Percentiles rank a stretch among this genome's conserved stretches.
These are phyloP conservation scores for Drosophila guanche DNA, from an alignment of 1,140 invertebrate genomes.

Conservation along the genomic window DNA sequence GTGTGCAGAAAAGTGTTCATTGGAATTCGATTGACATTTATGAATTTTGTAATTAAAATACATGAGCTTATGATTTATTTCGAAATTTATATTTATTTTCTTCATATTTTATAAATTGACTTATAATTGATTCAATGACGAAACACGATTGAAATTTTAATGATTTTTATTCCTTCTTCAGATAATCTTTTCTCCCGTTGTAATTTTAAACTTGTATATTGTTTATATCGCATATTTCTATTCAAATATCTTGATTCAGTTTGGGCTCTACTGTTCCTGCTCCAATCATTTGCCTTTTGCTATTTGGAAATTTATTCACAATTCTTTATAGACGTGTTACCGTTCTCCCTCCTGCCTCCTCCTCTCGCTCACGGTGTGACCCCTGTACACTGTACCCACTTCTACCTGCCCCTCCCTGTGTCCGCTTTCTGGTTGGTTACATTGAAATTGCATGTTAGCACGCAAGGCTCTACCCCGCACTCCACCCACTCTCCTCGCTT, in stretches of 20 bases:
- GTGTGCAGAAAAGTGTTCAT: neutral
- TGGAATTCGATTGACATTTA: too few relatives aligned
- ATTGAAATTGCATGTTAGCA: conserved; percentile 78
- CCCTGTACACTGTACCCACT: too few relatives aligned
- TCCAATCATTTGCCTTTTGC: conserved; percentile 43
- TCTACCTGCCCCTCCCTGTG: neutral
- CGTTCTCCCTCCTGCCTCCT: conserved; percentile 24
- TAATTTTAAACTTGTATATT: conserved; percentile 1
- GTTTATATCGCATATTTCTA: neutral
- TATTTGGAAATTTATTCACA: conserved; percentile 75
- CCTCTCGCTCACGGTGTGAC: neutral
- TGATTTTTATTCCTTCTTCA: neutral
- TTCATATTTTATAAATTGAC: too few relatives aligned
- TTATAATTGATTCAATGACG: too few relatives aligned
- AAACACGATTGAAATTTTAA: too few relatives aligned
- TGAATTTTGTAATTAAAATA: too few relatives aligned
- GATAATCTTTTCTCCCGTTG: too few relatives aligned
- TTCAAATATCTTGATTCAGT: neutral
- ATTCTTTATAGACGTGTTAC: conserved; percentile 77
- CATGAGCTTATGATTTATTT: too few relatives aligned
- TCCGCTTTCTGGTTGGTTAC: conserved; percentile 49
- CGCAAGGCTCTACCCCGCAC: conserved; percentile 53
- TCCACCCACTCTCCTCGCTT: conserved; percentile 32
- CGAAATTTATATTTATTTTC: neutral
- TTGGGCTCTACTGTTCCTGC: conserved; percentile 34